Base-by-base conservation (phyloP, 35 echinoderm and acorn worm species). In the Lytechinus pictus region DNA sequence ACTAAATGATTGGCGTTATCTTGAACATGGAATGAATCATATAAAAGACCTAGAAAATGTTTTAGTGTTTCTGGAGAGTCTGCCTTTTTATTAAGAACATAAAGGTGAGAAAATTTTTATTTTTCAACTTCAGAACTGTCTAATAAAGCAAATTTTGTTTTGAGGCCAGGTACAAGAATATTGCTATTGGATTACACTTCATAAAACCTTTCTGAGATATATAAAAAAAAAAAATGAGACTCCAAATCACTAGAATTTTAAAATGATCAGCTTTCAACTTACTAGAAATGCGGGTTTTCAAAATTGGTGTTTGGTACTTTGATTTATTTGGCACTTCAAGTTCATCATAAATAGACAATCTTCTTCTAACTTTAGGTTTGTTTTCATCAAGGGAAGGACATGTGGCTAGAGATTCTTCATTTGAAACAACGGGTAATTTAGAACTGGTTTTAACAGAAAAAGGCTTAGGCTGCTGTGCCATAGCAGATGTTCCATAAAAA, bases 1-100 rank as follows among this genome's bases (percentile, higher is more conserved):
- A 96, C 66, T 29, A 96, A 52, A 28, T 96, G 54, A 6, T 96
- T 93, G 10, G 16, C 7, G 9, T 54, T 19, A 93, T 54, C 24
- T 54, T 93, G 54, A 10, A 93, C 91, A 14, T 54, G 52, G 56
- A 56, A 93, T 3, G 54, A 8, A 53, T 93, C 91, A 93, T 93
- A 93, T 19, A 93, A 56, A 10, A 93, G 6, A 93, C 91, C 91
- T 54, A 93, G 56, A 56, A 4, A 10, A 4, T 19, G 60, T 21
- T 66, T 66, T 19, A 66, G 60, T 10, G 60, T 66, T 4, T 66
- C 60, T 8, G 60, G 60, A 4, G 60, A 66, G 10, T 66, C 60
- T 16, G 60, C 60, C n/a, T n/a, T n/a, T n/a, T n/a, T n/a, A n/a
- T n/a, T n/a, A n/a, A n/a, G n/a, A n/a, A n/a, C n/a, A n/a, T 66